Evolutionary conservation across 2,113 vertebrate genomes (phyloP), one percentile per base, ranked within the genome.

Genomic region (Zonotrichia leucophrys): DNA sequence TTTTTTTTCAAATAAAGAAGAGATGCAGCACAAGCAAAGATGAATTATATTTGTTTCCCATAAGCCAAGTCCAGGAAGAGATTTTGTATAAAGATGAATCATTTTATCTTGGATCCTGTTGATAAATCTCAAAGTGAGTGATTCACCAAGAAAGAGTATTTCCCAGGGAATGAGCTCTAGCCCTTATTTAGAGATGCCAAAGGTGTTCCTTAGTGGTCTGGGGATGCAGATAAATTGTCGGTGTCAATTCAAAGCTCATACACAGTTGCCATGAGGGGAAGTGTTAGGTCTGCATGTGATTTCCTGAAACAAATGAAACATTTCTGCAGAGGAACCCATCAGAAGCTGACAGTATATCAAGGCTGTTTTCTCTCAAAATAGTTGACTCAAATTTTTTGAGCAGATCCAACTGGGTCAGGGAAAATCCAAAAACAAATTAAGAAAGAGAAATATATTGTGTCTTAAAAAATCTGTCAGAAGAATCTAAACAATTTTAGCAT

Each of bases 281-380:
- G 30, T 30, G 35, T 37, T 85, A 62, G 24, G 44, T 28, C 63
- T 74, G 50, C 74, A 41, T 52, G 55, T 67, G 75, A 90, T 85
- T 94, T 95, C 93, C 84, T 87, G 84, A 70, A 96, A 91, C 70
- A 94, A 89, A 92, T 58, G 41, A 73, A 80, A 79, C 4, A 3
- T 76, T 83, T 62, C 74, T 83, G 87, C 49, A 85, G 35, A 92
- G 62, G 27, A 95, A 35, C 22, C 31, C 78, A 83, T 77, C 90
- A 89, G 87, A 91, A 55, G 42, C 42, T 62, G 67, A 58, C 62
- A 66, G 30, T 46, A 39, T 10, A 58, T 79, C 53, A 72, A 70
- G 46, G 58, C 23, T 53, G 20, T 66, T 86, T 93, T 87, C 44
- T 47, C n/a, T 66, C 37, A 50, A 93, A 83, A 80, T 6, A 24